Conservation (phyloP, 2,797 vertebrate genomes). For the Borostomias antarcticus region DNA sequence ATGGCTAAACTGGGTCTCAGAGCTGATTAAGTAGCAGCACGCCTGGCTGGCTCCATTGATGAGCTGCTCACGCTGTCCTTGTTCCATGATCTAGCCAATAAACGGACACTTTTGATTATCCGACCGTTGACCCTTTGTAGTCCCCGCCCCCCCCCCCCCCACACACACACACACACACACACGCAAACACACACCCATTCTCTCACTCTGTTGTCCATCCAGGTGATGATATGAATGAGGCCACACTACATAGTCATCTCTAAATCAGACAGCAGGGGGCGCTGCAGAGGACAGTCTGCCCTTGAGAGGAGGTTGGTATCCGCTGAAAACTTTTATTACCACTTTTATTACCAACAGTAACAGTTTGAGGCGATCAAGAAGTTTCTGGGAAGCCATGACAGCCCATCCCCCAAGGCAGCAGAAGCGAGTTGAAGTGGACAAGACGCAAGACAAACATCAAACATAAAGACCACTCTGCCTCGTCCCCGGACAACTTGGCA, state of each 20-base stretch:
- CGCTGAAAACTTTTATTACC: not conserved
- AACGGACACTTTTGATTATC: slow-evolving; percentile 89
- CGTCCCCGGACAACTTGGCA: slow-evolving; percentile 63
- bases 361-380: slow-evolving; percentile 39
- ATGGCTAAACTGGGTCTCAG: slow-evolving; percentile 79
- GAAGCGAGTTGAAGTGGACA: slow-evolving; percentile 41
- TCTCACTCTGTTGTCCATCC: not conserved
- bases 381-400: slow-evolving; percentile 49
- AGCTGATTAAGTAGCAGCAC: slow-evolving; percentile 88
- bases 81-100: slow-evolving; percentile 90
- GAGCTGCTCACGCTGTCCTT: slow-evolving; percentile 65
- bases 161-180: not conserved
- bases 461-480: slow-evolving; percentile 41
- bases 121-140: slow-evolving; percentile 79
- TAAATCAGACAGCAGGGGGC: slow-evolving; percentile 40
- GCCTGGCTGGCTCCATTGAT: slow-evolving; percentile 83
- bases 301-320: slow-evolving; percentile 46
- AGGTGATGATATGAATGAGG: slow-evolving; percentile 64
- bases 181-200: not conserved
- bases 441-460: slow-evolving; percentile 53
- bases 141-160: slow-evolving; percentile 35
- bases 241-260: slow-evolving; percentile 40
- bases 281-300: slow-evolving; percentile 54
- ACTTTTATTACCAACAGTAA: too few species aligned
- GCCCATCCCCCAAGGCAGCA: slow-evolving; percentile 56